phyloP scores from a whole-genome alignment of 2,797 vertebrate genomes.

The Galaxias olidus region DNA sequence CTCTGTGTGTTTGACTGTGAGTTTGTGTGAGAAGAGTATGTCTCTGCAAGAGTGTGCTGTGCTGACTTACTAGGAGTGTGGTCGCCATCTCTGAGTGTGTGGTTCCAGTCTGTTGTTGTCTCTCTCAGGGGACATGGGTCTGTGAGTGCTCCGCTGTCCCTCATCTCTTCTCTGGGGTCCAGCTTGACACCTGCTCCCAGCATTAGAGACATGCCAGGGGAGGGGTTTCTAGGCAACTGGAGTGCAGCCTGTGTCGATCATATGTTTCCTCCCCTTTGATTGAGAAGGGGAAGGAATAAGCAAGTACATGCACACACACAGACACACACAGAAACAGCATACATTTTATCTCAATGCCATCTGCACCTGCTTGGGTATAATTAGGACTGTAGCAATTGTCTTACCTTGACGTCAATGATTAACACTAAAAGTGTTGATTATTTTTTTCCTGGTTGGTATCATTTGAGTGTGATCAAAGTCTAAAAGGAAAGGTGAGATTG shows the following conservation, averaged over 20 bases:
- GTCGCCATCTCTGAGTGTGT: constrained; percentile 47
- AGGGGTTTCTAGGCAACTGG: constrained; percentile 68
- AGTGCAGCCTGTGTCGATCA: constrained; percentile 22
- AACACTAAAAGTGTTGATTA: constrained; percentile 31
- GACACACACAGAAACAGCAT: neutral
- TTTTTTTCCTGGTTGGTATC: constrained; percentile 6
- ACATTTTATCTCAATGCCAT: neutral
- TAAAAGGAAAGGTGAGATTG: constrained; percentile 26
- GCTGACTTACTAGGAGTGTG: neutral
- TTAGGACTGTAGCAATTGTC: constrained; percentile 5
- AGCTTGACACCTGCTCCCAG: constrained; percentile 59
- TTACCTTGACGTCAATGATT: constrained; percentile 54
- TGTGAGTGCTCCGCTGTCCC: constrained; percentile 53
- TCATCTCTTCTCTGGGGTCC: constrained; percentile 56
- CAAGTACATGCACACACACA: neutral
- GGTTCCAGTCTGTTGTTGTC: constrained; percentile 59
- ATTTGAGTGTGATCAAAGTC: constrained; percentile 56
- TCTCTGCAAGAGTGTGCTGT: constrained; percentile 22
- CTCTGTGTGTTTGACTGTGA: too few species aligned
- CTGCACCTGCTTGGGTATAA: neutral
- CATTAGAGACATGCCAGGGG: constrained; percentile 51
- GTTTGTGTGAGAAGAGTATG: constrained; percentile 48
- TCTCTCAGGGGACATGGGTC: constrained; percentile 61
- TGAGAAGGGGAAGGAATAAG: neutral
- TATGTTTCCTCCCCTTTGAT: constrained; percentile 4